Evolutionary conservation across 2,113 vertebrate genomes (phyloP), one percentile per base, ranked within the genome.

Genomic region (Chloebia gouldiae): DNA sequence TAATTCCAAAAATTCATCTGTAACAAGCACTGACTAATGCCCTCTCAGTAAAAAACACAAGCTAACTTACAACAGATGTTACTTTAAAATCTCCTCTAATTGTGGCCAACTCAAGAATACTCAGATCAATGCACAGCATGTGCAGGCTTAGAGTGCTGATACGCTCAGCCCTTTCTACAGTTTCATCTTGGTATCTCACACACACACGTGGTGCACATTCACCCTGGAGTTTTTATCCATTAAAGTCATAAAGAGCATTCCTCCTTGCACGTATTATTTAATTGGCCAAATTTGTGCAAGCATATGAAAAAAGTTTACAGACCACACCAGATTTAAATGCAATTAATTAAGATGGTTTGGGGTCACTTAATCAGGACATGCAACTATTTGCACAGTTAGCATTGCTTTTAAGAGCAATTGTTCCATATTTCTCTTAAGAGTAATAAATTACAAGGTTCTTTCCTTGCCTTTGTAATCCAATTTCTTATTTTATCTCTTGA

Each of bases 401-500:
- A 71, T 57, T 64, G 76, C 44, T 96, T 69, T 78, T 70, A 53
- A 45, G 64, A 70, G 54, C 33, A 69, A n/a, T 61, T 61, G 64
- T 53, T 64, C 54, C 19, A 5, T 61, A 47, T 76, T 94, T 86
- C 78, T 84, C 54, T 64, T 33, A 37, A 28, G 37, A 89, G 57
- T 76, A 87, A 81, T 85, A 89, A 95, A 89, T 93, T 73, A 60
- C 51, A 84, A 81, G 56, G 59, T 78, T 90, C 47, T 73, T 77
- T 75, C 51, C 65, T 69, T 76, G 90, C 77, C 27, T 91, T 81
- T 88, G 45, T 72, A 83, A 69, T 83, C 33, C 23, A 76, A 83
- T 86, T 92, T 93, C 90, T 95, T 92, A 77, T 80, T 94, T 91
- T 93, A 88, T 83, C 64, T 77, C 72, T 66, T 82, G 68, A 92